phyloP scores from a whole-genome alignment of 2,797 vertebrate genomes.

The Gobio occitaniae region DNA sequence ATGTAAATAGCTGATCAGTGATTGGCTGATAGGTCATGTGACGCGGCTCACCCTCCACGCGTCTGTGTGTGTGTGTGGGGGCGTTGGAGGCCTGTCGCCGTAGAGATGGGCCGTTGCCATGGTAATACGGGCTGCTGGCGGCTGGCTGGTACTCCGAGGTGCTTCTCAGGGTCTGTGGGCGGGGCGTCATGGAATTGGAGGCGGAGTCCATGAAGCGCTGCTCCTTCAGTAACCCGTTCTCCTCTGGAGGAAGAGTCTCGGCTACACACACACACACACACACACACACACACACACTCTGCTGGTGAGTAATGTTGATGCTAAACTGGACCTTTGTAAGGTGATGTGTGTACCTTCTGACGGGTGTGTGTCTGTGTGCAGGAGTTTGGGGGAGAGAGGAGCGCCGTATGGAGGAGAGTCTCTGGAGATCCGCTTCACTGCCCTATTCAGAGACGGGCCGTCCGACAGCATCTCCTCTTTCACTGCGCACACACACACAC shows the following conservation, averaged over 20 bases:
- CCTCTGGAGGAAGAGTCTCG: slow-evolving; percentile 84
- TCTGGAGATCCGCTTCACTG: slow-evolving; percentile 83
- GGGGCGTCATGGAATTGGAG: slow-evolving; percentile 84
- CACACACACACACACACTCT: slow-evolving; percentile 13
- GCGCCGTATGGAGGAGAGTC: slow-evolving; percentile 83
- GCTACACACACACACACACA: slow-evolving; percentile 71
- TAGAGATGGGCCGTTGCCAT: slow-evolving; percentile 70
- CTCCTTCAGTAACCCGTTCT: slow-evolving; percentile 83
- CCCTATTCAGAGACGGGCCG: slow-evolving; percentile 74
- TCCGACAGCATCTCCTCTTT: slow-evolving; percentile 87
- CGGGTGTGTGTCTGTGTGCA: slow-evolving; percentile 83
- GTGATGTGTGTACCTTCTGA: slow-evolving; percentile 82
- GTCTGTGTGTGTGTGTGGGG: slow-evolving; percentile 76
- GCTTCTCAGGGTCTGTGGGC: slow-evolving; percentile 74
- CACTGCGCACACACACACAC: slow-evolving; percentile 68
- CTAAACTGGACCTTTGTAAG: too few species aligned
- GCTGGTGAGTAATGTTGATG: too few species aligned
- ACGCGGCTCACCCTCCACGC: slow-evolving; percentile 85
- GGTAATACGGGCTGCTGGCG: slow-evolving; percentile 77
- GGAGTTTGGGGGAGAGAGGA: slow-evolving; percentile 87
- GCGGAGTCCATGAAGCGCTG: slow-evolving; percentile 86
- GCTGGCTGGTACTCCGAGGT: slow-evolving; percentile 77
- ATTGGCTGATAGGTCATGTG: neutral
- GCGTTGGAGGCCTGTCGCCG: slow-evolving; percentile 80
- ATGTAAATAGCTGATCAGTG: neutral